Conservation (phyloP, 2,113 vertebrate genomes). For the Recurvirostra avosetta region DNA sequence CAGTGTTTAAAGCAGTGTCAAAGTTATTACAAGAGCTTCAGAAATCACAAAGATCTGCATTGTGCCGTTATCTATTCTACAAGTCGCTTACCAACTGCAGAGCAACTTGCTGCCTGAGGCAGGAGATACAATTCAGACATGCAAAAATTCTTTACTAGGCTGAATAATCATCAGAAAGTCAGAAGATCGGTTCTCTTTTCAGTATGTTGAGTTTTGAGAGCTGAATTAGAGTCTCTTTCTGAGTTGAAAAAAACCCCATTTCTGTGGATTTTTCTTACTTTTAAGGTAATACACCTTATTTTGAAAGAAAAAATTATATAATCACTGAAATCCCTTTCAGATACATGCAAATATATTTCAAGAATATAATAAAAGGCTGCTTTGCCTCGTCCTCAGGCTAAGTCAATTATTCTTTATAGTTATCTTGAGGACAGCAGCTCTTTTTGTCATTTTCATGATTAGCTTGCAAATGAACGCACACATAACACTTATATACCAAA, state of each 20-base stretch:
- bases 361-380: not conserved
- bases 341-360: not conserved
- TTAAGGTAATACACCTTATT: not conserved
- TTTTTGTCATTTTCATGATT: not conserved
- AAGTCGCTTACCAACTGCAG: not conserved
- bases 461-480: not conserved
- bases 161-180: not conserved
- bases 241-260: not conserved
- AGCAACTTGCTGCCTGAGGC: constrained; percentile 18
- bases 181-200: not conserved
- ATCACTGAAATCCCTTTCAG: not conserved
- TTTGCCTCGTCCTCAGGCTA: not conserved
- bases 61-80: not conserved
- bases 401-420: not conserved
- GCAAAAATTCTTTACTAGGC: not conserved
- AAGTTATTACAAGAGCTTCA: not conserved
- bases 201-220: not conserved
- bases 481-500: not conserved
- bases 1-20: not conserved
- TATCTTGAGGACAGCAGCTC: not conserved
- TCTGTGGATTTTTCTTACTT: not conserved
- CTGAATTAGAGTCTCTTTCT: not conserved
- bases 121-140: not conserved
- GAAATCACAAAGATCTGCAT: not conserved
- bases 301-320: not conserved